phyloP scores from a whole-genome alignment of 2,113 vertebrate genomes.

The Gopherus flavomarginatus region DNA sequence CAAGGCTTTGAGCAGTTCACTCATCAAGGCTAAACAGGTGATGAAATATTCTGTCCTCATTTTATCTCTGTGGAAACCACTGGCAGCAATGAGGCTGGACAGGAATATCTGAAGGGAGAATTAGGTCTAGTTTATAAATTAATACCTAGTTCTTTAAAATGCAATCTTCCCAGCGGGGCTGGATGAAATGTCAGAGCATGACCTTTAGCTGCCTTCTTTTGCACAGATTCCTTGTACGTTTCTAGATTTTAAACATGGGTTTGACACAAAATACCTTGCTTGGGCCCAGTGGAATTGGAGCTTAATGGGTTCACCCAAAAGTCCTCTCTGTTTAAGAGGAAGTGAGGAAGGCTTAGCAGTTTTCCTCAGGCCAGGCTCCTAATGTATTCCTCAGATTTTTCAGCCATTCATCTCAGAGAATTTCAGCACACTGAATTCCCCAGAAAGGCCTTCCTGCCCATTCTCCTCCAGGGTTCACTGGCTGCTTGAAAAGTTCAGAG shows the following conservation, averaged over 20 bases:
- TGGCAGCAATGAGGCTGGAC: constrained; percentile 21
- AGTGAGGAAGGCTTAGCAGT: neutral
- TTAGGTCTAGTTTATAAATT: constrained; percentile 48
- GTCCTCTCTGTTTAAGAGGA: neutral
- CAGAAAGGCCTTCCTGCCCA: neutral
- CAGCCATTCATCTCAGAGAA: neutral
- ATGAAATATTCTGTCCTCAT: neutral
- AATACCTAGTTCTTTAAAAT: constrained; percentile 38
- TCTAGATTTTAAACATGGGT: neutral
- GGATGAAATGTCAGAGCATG: neutral
- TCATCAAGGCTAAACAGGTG: fast-evolving
- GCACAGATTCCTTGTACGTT: constrained; percentile 5
- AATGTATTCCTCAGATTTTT: constrained; percentile 1
- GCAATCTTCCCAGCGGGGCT: neutral
- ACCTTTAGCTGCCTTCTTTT: fast-evolving
- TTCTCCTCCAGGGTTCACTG: constrained; percentile 68
- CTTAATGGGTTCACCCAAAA: constrained; percentile 33
- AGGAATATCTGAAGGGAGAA: constrained; percentile 26
- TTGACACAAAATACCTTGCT: neutral
- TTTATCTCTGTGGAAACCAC: constrained; percentile 32
- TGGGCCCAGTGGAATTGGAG: neutral
- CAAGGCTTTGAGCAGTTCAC: neutral
- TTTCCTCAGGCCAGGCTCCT: neutral
- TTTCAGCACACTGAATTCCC: neutral
- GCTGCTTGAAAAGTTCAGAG: constrained; percentile 35